Base-by-base conservation (phyloP, 2,797 vertebrate species). In the Macrochelys suwanniensis region DNA sequence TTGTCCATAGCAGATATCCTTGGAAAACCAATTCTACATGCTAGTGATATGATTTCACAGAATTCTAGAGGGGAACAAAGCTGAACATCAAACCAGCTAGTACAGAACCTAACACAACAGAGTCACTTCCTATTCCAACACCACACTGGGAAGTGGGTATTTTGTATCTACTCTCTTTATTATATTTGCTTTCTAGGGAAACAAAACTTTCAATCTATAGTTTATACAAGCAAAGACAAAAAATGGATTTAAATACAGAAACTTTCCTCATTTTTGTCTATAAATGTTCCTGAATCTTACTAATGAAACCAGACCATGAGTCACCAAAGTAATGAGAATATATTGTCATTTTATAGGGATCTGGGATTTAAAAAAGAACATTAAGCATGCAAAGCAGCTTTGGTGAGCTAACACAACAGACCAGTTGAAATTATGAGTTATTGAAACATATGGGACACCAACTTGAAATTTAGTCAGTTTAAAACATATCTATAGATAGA, bases 1-100 rank as follows among this genome's bases (percentile, higher is more conserved):
- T 83, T 84, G 1, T 57, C 49, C 88, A 50, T 26, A n/a, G 0
- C 78, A 83, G 50, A 94, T 57, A 74, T 42, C 92, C 95, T 96
- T 90, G 28, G 65, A 96, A 93, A 96, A 85, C 28, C 86, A 90
- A 94, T 96, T 95, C 86, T 79, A 37, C 25, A 53, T 74, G 88
- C 88, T 71, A 93, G 83, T 61, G 78, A 92, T 47, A 19, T 50
- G 49, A 93, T 90, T 95, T 94, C 88, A 94, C 92, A 96, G 92
- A 94, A 95, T 76, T 90, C 78, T 61, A 31, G 26, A 47, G 37
- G 28, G 7, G 33, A 87, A 89, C 80, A 61, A 74, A 61, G 74
- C 4, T 89, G 49, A 65, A 65, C 76, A 51, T 8, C 61, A 85
- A 95, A 74, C 7, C 59, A 51, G 71, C 87, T 25, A 91, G 57